These are phyloP conservation scores for Bolinopsis microptera DNA, from an alignment of 37 sponge, comb jelly and placozoan species.

Conservation along the genomic window DNA sequence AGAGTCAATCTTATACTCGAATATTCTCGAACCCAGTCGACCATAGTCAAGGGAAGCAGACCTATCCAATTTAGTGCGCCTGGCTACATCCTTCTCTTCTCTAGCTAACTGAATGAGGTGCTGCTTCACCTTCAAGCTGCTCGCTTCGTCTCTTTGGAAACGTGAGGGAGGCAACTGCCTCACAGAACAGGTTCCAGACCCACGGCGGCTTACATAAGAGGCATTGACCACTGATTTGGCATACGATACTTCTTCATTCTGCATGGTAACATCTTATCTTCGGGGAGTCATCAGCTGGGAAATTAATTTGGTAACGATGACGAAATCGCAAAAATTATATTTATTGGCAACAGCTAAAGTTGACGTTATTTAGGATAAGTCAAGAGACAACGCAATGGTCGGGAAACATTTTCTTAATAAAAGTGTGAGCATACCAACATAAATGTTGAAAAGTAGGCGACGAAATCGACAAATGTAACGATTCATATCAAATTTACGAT, in stretches of 20 bases:
- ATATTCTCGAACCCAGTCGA: not conserved
- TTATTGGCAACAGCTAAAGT: too few species aligned
- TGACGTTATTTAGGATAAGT: too few species aligned
- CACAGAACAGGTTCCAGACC: constrained; percentile 9
- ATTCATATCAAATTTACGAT: too few species aligned
- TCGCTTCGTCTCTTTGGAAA: not conserved
- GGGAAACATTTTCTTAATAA: too few species aligned
- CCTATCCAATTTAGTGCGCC: not conserved
- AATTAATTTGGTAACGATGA: not conserved
- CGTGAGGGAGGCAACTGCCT: not conserved
- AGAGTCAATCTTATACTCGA: not conserved
- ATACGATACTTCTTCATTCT: not conserved
- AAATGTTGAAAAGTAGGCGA: too few species aligned
- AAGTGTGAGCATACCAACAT: too few species aligned
- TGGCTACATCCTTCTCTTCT: not conserved
- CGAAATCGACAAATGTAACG: too few species aligned
- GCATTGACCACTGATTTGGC: constrained; percentile 36
- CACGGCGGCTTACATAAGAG: not conserved
- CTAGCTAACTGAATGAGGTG: constrained; percentile 13
- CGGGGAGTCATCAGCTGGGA: not conserved
- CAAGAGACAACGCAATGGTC: too few species aligned
- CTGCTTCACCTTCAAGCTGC: constrained; percentile 21
- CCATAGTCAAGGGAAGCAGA: not conserved
- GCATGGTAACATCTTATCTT: constrained; percentile 13
- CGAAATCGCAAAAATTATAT: too few species aligned